Evolutionary conservation across 2,888 invertebrate species (phyloP), one percentile per base, ranked within the genome.

Genomic region (Orthonevra nobilis): DNA sequence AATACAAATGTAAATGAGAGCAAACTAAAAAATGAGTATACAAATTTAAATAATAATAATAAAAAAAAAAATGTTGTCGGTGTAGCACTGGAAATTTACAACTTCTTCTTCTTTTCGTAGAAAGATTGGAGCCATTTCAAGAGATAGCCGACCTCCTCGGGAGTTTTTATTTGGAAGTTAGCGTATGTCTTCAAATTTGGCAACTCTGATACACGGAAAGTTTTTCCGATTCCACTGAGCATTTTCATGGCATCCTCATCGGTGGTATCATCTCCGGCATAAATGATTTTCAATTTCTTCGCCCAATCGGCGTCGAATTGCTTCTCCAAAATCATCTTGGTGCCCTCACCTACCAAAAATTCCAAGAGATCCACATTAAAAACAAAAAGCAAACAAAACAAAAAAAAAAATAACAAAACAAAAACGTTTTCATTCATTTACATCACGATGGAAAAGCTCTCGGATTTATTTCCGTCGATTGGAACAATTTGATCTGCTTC

Each of bases 241-340:
- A 95, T 95, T 92, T 93, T 91, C 93, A 96, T 96, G 46, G 96
- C 96, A 87, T 96, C 96, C 89, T 96, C 96, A 86, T 96, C 96
- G 4, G 96, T 96, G 81, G 92, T 93, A 87, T 96, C 96, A 87
- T 96, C 96, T 74, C 96, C 96, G 48, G 93, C 95, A 85, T 96
- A 96, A 83, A 96, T 94, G 84, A 96, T 93, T 83, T 94, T 90
- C 81, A 94, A 91, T 75, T 94, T 90, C 85, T 93, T 93, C 83
- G 92, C 92, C 94, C 94, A 94, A 84, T 94, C 93, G n/a, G 93
- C 91, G 12, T 94, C 94, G 85, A 94, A 94, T 14, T 93, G 92
- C 19, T 93, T 94, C 72, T 94, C 91, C 77, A 95, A 88, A 83
- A 94, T 94, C 87, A 94, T 94, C 85, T 94, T 93, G 23, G 93